Conservation (phyloP, 1,140 invertebrate genomes). For the Ectropis grisescens region DNA sequence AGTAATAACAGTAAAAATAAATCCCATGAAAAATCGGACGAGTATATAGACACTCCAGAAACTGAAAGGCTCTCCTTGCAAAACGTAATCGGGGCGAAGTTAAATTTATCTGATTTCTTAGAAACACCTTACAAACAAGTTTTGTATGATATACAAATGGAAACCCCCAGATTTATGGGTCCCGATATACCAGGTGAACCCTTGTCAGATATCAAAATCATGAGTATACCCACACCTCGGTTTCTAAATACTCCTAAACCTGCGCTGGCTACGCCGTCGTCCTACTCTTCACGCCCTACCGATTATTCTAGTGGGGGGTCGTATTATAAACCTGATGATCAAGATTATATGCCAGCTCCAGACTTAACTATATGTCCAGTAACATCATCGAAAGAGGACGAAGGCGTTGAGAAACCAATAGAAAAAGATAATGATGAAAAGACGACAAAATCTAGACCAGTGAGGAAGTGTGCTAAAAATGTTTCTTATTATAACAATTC, state of each 20-base stretch:
- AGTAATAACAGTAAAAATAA: conserved; percentile 26
- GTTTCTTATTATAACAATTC: conserved; percentile 35
- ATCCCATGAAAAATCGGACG: conserved; percentile 17
- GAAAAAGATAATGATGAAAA: conserved; percentile 11
- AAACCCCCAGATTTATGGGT: conserved; percentile 51
- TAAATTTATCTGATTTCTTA: conserved; percentile 55
- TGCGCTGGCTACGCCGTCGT: conserved; percentile 38
- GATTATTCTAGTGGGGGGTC: conserved; percentile 63
- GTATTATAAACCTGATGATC: conserved; percentile 62
- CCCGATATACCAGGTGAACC: conserved; percentile 48
- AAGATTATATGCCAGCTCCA: conserved; percentile 36
- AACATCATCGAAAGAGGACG: conserved; percentile 14
- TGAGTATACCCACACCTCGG: conserved; percentile 52
- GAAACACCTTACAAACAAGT: conserved; percentile 61
- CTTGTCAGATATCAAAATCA: conserved; percentile 60
- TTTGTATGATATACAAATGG: conserved; percentile 61
- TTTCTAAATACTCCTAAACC: conserved; percentile 49
- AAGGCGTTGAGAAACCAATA: conserved; percentile 8
- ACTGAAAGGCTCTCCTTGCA: conserved; percentile 38
- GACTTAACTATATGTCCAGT: conserved; percentile 22
- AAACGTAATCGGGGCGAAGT: conserved; percentile 47
- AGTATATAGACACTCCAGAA: conserved; percentile 43
- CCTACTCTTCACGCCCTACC: conserved; percentile 51
- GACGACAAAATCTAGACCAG: conserved; percentile 23
- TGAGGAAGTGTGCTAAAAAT: conserved; percentile 52